Evolutionary conservation across 2,797 vertebrate genomes (phyloP).

Genomic region (Euthynnus affinis): DNA sequence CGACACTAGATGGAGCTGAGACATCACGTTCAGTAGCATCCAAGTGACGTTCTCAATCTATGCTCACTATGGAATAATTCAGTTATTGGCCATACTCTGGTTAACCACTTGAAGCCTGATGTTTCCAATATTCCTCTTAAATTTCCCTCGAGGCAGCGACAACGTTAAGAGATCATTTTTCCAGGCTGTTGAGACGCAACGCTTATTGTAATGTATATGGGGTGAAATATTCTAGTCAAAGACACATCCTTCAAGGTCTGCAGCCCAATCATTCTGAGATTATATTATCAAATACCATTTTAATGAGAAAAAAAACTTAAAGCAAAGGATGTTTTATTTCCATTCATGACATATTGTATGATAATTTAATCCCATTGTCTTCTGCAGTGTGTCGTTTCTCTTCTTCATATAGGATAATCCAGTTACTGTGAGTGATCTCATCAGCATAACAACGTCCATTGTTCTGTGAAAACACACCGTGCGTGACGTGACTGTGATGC

Average conservation of each 20-base stretch:
- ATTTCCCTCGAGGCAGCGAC: background rate
- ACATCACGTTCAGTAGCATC: conserved; percentile 5
- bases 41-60: background rate
- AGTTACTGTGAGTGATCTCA: background rate
- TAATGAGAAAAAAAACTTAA: background rate
- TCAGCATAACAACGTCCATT: conserved; percentile 5
- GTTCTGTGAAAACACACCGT: background rate
- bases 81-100: background rate
- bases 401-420: background rate
- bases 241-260: background rate
- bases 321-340: background rate
- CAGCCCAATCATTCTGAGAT: background rate
- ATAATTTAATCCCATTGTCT: background rate
- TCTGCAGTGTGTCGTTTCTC: background rate
- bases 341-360: background rate
- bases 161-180: background rate
- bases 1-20: conserved; percentile 60
- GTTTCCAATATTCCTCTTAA: background rate
- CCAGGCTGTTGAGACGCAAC: background rate
- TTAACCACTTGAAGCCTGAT: background rate
- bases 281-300: background rate
- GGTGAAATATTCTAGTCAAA: background rate
- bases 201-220: background rate
- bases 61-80: background rate
- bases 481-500: background rate